Percentiles rank a stretch among this genome's conserved stretches.
Evolutionary conservation across 2,888 invertebrate species (phyloP).

Genomic region (Meganola albula): DNA sequence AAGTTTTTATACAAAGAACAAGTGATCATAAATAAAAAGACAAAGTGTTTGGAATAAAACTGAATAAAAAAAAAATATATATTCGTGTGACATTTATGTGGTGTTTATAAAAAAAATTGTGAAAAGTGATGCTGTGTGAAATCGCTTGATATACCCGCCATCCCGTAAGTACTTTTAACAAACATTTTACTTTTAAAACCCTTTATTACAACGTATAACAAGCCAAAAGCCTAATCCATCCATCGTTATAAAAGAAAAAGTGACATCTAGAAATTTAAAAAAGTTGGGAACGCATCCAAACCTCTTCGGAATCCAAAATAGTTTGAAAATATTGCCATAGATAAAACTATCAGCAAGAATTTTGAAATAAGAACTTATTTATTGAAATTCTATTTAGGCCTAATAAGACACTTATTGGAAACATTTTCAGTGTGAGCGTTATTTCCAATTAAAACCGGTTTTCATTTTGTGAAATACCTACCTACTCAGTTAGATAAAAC

Average conservation of each 20-base stretch:
- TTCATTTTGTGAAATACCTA: too few relatives aligned
- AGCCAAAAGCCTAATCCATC: neutral
- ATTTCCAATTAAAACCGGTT: too few relatives aligned
- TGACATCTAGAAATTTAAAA: too few relatives aligned
- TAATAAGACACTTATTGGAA: slow-evolving; percentile 40
- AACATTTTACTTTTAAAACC: neutral
- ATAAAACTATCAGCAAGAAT: neutral
- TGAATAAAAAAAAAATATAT: slow-evolving; percentile 12
- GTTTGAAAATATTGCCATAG: slow-evolving; percentile 1
- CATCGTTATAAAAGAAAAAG: neutral
- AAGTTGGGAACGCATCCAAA: too few relatives aligned
- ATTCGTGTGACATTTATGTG: slow-evolving; percentile 50
- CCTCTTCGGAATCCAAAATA: neutral
- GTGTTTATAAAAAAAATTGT: slow-evolving; percentile 47
- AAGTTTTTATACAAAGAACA: neutral
- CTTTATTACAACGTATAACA: neutral
- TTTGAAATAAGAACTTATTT: neutral
- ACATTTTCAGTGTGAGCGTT: neutral
- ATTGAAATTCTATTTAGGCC: slow-evolving; percentile 32
- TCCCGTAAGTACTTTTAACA: slow-evolving; percentile 56
- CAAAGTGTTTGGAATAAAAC: slow-evolving; percentile 9
- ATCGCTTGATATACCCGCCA: slow-evolving; percentile 40
- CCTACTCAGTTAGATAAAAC: too few relatives aligned
- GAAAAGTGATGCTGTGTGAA: slow-evolving; percentile 63
- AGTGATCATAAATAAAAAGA: slow-evolving; percentile 1